Percentiles rank a stretch among this genome's conserved stretches.
Evolutionary conservation across 53 echinoderm and acorn worm species (phyloP).

Genomic region (Patiria pectinifera): DNA sequence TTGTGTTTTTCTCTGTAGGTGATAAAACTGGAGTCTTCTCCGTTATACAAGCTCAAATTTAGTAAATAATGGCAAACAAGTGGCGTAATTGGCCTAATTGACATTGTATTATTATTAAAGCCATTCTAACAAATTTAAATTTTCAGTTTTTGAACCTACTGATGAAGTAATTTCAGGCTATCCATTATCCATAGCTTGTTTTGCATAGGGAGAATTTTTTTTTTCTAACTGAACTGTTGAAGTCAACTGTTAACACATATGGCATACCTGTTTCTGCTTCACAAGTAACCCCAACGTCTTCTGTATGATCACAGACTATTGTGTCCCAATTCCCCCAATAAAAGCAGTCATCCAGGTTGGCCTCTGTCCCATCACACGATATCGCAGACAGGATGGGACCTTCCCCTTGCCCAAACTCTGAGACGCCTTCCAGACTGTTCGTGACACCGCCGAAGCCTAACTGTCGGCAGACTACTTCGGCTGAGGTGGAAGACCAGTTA

Average conservation of each 20-base stretch:
- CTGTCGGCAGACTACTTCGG: slow-evolving; percentile 21
- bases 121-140: too few relatives aligned
- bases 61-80: too few relatives aligned
- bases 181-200: not conserved
- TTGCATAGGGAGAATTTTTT: too few relatives aligned
- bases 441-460: slow-evolving; percentile 16
- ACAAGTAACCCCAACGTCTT: slow-evolving; percentile 42
- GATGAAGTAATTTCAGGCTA: too few relatives aligned
- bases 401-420: slow-evolving; percentile 12
- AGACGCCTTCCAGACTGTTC: not conserved
- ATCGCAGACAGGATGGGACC: slow-evolving; percentile 24
- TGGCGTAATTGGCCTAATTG: too few relatives aligned
- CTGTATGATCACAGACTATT: slow-evolving; percentile 9
- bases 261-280: slow-evolving; percentile 19
- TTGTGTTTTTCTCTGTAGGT: too few relatives aligned
- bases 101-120: too few relatives aligned
- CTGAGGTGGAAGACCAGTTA: not conserved
- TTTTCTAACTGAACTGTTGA: too few relatives aligned
- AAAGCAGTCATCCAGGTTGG: not conserved
- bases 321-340: not conserved
- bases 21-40: too few relatives aligned
- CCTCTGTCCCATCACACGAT: slow-evolving; percentile 3
- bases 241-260: not conserved
- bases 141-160: too few relatives aligned
- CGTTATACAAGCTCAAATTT: too few relatives aligned